A percentile compares a stretch with the other conserved stretches of the same genome.
Conservation (phyloP, 2,113 vertebrate genomes). For the Amphiprion percula region DNA sequence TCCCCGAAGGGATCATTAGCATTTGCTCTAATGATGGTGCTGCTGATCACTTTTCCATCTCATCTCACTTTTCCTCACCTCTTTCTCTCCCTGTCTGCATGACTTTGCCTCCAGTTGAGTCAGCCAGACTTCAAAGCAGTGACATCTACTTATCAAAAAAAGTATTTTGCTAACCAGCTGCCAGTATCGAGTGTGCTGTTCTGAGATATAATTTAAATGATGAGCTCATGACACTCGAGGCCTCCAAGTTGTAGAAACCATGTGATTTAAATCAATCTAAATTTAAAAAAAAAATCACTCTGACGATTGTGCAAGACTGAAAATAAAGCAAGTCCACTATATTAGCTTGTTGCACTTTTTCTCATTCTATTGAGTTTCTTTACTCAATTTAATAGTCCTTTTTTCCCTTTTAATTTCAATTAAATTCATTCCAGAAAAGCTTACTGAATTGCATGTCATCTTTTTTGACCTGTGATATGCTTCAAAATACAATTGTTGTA, state of each 20-base stretch:
- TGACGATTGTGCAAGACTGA: no score
- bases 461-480: no score
- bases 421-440: no score
- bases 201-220: slow-evolving; percentile 23
- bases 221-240: slow-evolving; percentile 13
- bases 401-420: no score
- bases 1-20: slow-evolving; percentile 46
- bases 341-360: no score
- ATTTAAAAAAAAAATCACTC: no score
- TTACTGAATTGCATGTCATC: no score
- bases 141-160: slow-evolving; percentile 39
- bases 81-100: neutral
- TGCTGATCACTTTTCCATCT: slow-evolving; percentile 31
- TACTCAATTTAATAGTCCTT: no score
- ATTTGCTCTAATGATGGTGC: slow-evolving; percentile 32
- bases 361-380: no score
- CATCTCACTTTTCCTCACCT: slow-evolving; percentile 17
- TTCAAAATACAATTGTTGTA: no score
- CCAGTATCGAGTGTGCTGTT: slow-evolving; percentile 21
- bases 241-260: neutral
- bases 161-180: slow-evolving; percentile 24
- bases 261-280: neutral
- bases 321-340: no score
- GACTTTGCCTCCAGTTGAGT: slow-evolving; percentile 19
- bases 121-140: slow-evolving; percentile 31